Conservation (phyloP, 2,888 invertebrate genomes). For the Drosophila fungiperda region DNA sequence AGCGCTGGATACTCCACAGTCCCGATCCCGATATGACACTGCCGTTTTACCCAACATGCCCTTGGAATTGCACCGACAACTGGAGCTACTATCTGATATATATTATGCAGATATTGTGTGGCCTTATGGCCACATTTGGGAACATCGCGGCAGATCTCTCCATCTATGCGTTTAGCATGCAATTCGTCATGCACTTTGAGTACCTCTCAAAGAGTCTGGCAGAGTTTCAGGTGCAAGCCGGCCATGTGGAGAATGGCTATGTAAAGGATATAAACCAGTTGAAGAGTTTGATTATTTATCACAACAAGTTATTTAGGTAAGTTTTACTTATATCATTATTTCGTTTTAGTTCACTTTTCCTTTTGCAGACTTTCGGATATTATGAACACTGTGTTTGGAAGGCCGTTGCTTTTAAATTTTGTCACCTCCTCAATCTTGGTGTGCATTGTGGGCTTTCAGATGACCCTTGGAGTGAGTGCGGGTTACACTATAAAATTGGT, state of each 20-base stretch:
- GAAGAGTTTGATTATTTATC: conserved; percentile 34
- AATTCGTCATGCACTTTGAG: conserved; percentile 78
- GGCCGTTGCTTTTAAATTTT: conserved; percentile 72
- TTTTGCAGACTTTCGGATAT: conserved; percentile 38
- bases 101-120: conserved; percentile 51
- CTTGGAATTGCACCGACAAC: conserved; percentile 54
- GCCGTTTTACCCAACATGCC: conserved; percentile 45
- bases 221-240: conserved; percentile 8
- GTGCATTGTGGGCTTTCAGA: conserved; percentile 56
- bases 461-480: conserved; percentile 58
- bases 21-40: conserved; percentile 22
- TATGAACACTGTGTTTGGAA: conserved; percentile 64
- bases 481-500: conserved; percentile 58
- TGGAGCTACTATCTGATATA: conserved; percentile 62
- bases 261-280: conserved; percentile 18
- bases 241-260: not conserved
- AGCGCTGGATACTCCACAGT: conserved; percentile 32
- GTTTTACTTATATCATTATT: not conserved
- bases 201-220: conserved; percentile 42
- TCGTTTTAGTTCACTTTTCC: not conserved
- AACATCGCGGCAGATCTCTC: conserved; percentile 73
- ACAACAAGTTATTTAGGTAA: conserved; percentile 42
- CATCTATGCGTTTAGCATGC: conserved; percentile 65
- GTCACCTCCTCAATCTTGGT: conserved; percentile 68
- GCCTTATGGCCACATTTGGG: conserved; percentile 55